Percentiles rank a stretch among this genome's conserved stretches.
Evolutionary conservation across 1,140 invertebrate genomes (phyloP).

Genomic region (Dendrolimus punctatus): DNA sequence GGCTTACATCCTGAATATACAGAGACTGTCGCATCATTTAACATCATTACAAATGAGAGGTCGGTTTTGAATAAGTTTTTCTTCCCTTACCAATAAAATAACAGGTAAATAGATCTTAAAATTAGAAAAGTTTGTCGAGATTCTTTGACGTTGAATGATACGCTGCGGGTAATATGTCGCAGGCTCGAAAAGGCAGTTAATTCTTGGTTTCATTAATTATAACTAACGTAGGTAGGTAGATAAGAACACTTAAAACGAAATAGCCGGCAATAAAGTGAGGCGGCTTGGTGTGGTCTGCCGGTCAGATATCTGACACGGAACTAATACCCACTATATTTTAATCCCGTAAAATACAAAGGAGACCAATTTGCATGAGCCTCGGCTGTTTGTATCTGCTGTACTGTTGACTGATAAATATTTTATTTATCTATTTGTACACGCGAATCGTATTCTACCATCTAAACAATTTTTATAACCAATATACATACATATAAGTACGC

Average conservation of each 20-base stretch:
- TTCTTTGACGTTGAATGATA: no score
- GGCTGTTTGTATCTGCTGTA: conserved; percentile 64
- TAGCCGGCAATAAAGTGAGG: conserved; percentile 55
- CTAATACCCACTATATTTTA: conserved; percentile 70
- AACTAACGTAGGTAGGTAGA: neutral
- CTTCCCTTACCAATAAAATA: conserved; percentile 7
- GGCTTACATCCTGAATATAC: conserved; percentile 54
- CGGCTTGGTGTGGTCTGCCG: conserved; percentile 40
- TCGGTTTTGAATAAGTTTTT: conserved; percentile 33
- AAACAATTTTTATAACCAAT: no score
- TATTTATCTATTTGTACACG: conserved; percentile 54
- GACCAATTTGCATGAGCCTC: conserved; percentile 69
- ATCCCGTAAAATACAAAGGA: conserved; percentile 68
- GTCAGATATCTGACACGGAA: conserved; percentile 64
- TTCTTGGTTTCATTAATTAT: neutral
- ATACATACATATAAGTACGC: no score
- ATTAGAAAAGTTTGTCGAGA: no score
- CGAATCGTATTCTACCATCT: neutral
- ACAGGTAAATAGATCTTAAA: neutral
- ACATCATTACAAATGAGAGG: conserved; percentile 59
- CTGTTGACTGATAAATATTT: conserved; percentile 54
- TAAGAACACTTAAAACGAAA: conserved; percentile 39
- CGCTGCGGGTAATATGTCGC: no score
- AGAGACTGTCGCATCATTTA: conserved; percentile 53
- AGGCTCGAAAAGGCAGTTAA: no score